A percentile compares a stretch with the other conserved stretches of the same genome.
phyloP scores from a whole-genome alignment of 2,797 vertebrate genomes.

The Caiman crocodilus region DNA sequence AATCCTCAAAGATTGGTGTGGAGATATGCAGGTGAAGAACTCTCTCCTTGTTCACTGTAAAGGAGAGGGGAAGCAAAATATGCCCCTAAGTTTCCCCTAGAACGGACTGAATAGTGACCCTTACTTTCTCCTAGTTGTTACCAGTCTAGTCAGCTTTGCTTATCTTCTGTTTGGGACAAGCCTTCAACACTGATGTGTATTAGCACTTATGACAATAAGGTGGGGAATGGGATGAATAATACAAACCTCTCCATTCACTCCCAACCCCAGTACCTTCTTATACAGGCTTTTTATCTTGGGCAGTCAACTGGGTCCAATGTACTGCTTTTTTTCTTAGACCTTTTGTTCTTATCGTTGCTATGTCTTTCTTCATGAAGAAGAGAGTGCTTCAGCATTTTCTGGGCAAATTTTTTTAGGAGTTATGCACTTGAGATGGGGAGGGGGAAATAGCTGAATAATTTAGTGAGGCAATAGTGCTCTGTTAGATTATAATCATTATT shows the following conservation, averaged over 20 bases:
- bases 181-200: too few relatives aligned
- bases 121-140: too few relatives aligned
- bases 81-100: not conserved
- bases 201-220: too few relatives aligned
- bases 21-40: not conserved
- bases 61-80: fast-evolving
- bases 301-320: not conserved
- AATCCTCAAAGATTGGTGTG: not conserved
- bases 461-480: constrained; percentile 45
- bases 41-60: not conserved
- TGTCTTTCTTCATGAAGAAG: not conserved
- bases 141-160: too few relatives aligned
- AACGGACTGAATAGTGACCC: not conserved
- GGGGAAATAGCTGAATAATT: constrained; percentile 48
- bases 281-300: not conserved
- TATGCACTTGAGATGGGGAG: not conserved
- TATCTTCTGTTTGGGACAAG: too few relatives aligned
- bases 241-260: not conserved
- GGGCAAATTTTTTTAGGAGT: not conserved
- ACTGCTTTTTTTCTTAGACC: not conserved
- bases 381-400: not conserved
- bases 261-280: not conserved
- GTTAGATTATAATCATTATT: constrained; percentile 62
- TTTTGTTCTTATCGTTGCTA: not conserved
- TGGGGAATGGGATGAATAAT: too few relatives aligned